These are phyloP conservation scores for Himalopsyche kuldschensis DNA, from an alignment of 2,888 invertebrate genomes.

Conservation along the genomic window DNA sequence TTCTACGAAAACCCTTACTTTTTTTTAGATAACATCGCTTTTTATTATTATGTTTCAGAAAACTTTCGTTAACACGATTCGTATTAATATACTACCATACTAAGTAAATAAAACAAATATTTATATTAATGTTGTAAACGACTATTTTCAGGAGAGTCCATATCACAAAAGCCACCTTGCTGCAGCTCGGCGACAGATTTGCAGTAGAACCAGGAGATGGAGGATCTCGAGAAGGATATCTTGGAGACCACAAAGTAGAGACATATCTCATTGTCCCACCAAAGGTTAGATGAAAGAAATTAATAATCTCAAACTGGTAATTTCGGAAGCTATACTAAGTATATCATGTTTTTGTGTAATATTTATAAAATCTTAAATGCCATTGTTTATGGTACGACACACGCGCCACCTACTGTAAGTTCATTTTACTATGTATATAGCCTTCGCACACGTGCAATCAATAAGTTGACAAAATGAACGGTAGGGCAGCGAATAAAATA, in stretches of 20 bases:
- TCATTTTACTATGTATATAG: too few relatives aligned
- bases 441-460: too few relatives aligned
- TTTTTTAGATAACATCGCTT: neutral
- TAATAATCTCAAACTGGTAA: too few relatives aligned
- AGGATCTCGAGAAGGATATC: slow-evolving; percentile 75
- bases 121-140: too few relatives aligned
- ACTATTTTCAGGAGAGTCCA: slow-evolving; percentile 78
- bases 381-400: too few relatives aligned
- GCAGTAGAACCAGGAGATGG: slow-evolving; percentile 87
- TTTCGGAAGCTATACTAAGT: too few relatives aligned
- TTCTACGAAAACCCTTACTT: neutral
- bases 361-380: too few relatives aligned
- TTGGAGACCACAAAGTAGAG: slow-evolving; percentile 87
- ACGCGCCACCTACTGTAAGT: too few relatives aligned
- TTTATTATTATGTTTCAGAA: neutral
- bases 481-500: too few relatives aligned
- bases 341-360: too few relatives aligned
- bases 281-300: slow-evolving; percentile 59
- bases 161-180: slow-evolving; percentile 81
- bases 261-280: slow-evolving; percentile 85
- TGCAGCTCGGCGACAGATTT: slow-evolving; percentile 78
- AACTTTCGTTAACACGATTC: neutral
- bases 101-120: neutral
- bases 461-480: too few relatives aligned
- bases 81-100: too few relatives aligned